Evolutionary conservation across 1,140 invertebrate species (phyloP).

Genomic region (Cataglyphis hispanica): DNA sequence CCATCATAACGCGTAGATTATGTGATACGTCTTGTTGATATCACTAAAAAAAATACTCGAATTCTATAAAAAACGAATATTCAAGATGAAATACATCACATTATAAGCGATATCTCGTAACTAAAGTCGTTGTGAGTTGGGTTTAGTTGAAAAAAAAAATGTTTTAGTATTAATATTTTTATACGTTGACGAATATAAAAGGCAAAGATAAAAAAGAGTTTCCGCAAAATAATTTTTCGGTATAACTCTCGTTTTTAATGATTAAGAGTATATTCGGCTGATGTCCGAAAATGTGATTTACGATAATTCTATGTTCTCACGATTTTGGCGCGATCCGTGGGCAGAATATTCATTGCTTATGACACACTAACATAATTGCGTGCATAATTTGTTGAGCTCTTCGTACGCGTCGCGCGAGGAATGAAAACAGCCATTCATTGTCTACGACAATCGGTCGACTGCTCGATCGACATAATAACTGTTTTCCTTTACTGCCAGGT

Average conservation of each 20-base stretch:
- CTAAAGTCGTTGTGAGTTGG: conserved; percentile 32
- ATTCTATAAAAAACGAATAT: conserved; percentile 2
- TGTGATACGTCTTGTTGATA: conserved; percentile 59
- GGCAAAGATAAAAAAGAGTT: neutral
- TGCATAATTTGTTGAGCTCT: conserved; percentile 62
- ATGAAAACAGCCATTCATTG: conserved; percentile 49
- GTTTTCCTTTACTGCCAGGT: conserved; percentile 77
- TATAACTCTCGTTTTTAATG: conserved; percentile 45
- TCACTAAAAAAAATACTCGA: conserved; percentile 63
- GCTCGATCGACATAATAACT: conserved; percentile 63
- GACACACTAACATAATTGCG: conserved; percentile 43
- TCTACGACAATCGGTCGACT: conserved; percentile 69
- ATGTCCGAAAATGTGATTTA: conserved; percentile 57
- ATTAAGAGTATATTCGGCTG: conserved; percentile 47
- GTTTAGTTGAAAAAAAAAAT: conserved; percentile 64
- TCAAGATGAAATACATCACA: conserved; percentile 25
- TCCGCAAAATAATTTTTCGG: conserved; percentile 52
- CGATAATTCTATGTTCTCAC: conserved; percentile 54
- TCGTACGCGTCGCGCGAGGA: conserved; percentile 38
- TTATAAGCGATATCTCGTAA: conserved; percentile 31
- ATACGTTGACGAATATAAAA: conserved; percentile 65
- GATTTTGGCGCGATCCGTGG: conserved; percentile 26
- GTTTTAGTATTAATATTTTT: conserved; percentile 67
- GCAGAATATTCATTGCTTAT: conserved; percentile 31
- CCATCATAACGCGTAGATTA: conserved; percentile 46